Evolutionary conservation across 2,888 invertebrate species (phyloP).

Genomic region (Cyrtodaria siliqua): DNA sequence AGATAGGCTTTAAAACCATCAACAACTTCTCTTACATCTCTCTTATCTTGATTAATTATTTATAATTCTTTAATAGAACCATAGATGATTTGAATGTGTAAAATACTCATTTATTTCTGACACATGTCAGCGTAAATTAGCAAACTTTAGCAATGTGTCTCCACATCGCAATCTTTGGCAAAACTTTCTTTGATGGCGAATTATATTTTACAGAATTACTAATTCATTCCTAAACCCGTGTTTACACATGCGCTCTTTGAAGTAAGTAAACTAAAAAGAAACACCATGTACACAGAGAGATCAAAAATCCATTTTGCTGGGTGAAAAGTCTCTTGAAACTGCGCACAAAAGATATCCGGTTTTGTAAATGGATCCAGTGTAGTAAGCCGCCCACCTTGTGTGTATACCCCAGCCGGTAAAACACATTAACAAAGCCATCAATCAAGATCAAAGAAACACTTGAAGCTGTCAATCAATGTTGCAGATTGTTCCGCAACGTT

Average conservation of each 20-base stretch:
- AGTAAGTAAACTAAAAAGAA: slow-evolving; percentile 49
- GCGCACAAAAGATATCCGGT: slow-evolving; percentile 64
- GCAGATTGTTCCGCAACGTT: no score
- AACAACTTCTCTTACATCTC: no score
- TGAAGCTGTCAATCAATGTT: slow-evolving; percentile 73
- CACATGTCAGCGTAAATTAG: slow-evolving; percentile 53
- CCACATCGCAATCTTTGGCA: slow-evolving; percentile 53
- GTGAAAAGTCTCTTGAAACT: slow-evolving; percentile 57
- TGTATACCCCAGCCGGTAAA: slow-evolving; percentile 56
- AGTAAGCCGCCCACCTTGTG: slow-evolving; percentile 58
- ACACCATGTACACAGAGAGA: slow-evolving; percentile 59
- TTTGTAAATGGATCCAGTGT: slow-evolving; percentile 25
- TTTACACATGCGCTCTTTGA: slow-evolving; percentile 59
- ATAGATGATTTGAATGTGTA: slow-evolving; percentile 11
- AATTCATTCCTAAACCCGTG: slow-evolving; percentile 60
- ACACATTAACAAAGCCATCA: slow-evolving; percentile 61
- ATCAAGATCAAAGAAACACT: slow-evolving; percentile 71
- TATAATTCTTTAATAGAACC: neutral
- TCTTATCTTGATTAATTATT: slow-evolving; percentile 3
- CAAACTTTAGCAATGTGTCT: slow-evolving; percentile 49
- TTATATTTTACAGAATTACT: slow-evolving; percentile 62
- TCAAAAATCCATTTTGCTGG: slow-evolving; percentile 66
- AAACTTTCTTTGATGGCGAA: slow-evolving; percentile 62
- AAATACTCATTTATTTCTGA: slow-evolving; percentile 35
- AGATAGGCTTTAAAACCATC: no score